Evolutionary conservation across 2,113 vertebrate species (phyloP).

Genomic region (Macroglossus sobrinus): DNA sequence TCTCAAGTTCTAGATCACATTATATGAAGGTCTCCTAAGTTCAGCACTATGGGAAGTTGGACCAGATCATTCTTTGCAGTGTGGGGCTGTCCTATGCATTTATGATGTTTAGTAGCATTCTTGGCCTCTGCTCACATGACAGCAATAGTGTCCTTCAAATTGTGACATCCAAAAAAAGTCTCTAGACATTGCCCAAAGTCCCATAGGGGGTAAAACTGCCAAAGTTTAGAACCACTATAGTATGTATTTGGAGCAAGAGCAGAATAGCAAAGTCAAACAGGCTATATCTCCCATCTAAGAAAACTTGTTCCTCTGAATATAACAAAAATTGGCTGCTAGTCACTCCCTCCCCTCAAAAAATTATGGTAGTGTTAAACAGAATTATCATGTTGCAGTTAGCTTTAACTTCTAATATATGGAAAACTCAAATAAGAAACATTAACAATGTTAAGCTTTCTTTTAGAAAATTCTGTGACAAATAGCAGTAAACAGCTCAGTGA

Average conservation of each 20-base stretch:
- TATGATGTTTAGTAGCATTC: not conserved
- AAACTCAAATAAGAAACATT: not conserved
- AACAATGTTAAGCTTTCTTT: not conserved
- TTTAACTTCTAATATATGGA: not conserved
- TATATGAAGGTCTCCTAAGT: not conserved
- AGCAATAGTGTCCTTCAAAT: not conserved
- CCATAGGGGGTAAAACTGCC: not conserved
- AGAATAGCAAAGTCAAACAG: not conserved
- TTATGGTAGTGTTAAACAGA: not conserved
- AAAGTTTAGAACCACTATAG: not conserved
- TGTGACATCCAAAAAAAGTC: not conserved
- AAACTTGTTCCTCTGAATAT: not conserved
- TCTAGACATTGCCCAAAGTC: not conserved
- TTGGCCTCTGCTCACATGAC: not conserved
- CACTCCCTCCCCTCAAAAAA: not conserved
- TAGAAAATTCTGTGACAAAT: not conserved
- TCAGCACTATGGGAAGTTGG: not conserved
- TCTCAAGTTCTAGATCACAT: not conserved
- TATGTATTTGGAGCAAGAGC: not conserved
- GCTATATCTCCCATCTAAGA: not conserved
- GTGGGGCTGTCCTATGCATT: rapidly evolving
- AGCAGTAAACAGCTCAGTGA: not conserved
- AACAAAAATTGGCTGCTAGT: not conserved
- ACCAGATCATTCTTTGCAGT: not conserved
- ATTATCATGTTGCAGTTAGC: not conserved